phyloP scores from a whole-genome alignment of 35 echinoderm and acorn worm species.

The Holothuria glaberrima region DNA sequence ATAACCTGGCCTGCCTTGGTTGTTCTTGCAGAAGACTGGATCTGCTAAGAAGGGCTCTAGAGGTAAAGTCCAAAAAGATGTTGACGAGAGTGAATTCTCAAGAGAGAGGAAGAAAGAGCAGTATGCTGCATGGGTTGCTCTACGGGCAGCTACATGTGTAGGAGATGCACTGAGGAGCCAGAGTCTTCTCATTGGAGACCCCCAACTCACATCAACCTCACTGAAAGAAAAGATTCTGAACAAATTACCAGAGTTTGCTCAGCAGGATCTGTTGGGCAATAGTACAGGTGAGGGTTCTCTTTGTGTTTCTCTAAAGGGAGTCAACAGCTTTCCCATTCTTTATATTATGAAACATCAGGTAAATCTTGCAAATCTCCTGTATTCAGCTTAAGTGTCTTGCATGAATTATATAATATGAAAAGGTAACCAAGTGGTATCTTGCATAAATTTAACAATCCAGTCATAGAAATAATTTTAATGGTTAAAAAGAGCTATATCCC shows the following conservation, averaged over 20 bases:
- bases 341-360: too few species aligned
- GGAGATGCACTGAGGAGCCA: slow-evolving; percentile 68
- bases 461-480: too few species aligned
- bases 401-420: too few species aligned
- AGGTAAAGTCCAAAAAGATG: neutral
- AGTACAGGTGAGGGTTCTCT: slow-evolving; percentile 55
- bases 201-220: slow-evolving; percentile 71
- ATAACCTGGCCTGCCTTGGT: too few species aligned
- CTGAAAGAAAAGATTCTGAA: slow-evolving; percentile 67
- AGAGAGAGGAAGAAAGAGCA: slow-evolving; percentile 70
- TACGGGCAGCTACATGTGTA: slow-evolving; percentile 65
- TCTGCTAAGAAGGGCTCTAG: slow-evolving; percentile 13
- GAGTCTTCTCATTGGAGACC: slow-evolving; percentile 87
- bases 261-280: slow-evolving; percentile 77
- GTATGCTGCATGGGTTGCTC: slow-evolving; percentile 82
- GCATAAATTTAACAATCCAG: too few species aligned
- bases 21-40: neutral
- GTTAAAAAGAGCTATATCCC: too few species aligned
- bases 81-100: slow-evolving; percentile 37
- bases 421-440: too few species aligned
- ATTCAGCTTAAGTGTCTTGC: too few species aligned
- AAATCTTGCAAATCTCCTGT: too few species aligned
- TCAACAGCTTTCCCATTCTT: too few species aligned
- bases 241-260: slow-evolving; percentile 70
- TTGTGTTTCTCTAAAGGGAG: too few species aligned